phyloP scores from a whole-genome alignment of 1,140 invertebrate species.

The Glossosoma conforme region DNA sequence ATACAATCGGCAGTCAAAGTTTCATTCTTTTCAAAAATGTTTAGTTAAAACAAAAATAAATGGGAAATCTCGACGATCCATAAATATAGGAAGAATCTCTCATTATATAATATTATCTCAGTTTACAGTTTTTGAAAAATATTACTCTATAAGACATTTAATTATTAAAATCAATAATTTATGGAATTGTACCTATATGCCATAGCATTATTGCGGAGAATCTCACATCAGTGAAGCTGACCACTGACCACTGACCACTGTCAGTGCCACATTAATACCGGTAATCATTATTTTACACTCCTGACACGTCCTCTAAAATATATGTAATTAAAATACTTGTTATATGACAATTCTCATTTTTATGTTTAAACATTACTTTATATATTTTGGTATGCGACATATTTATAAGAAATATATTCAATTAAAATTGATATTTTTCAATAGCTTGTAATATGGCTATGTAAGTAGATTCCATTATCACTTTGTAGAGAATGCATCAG shows the following conservation, averaged over 20 bases:
- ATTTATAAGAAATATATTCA: slow-evolving; percentile 28
- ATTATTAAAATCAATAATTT: no score
- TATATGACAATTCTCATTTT: slow-evolving; percentile 7
- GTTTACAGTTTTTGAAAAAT: slow-evolving; percentile 20
- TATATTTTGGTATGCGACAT: slow-evolving; percentile 29
- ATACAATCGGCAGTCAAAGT: slow-evolving; percentile 24
- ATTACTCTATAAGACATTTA: slow-evolving; percentile 12
- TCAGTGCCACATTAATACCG: background rate
- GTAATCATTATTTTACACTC: no score
- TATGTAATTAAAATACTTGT: slow-evolving; percentile 28
- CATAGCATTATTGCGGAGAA: background rate
- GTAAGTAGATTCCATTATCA: slow-evolving; percentile 12
- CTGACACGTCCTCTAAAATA: slow-evolving; percentile 19
- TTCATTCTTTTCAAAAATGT: slow-evolving; percentile 9
- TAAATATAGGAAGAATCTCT: slow-evolving; percentile 30
- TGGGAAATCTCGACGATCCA: slow-evolving; percentile 20
- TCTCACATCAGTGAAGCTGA: background rate
- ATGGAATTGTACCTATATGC: no score
- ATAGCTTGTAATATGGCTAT: slow-evolving; percentile 2
- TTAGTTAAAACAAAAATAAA: slow-evolving; percentile 4
- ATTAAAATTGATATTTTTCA: slow-evolving; percentile 24
- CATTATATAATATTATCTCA: slow-evolving; percentile 13
- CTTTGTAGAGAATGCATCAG: slow-evolving; percentile 22
- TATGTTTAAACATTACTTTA: slow-evolving; percentile 15
- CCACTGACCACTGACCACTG: background rate